These are phyloP conservation scores for Mus spicilegus DNA, from an alignment of 2,113 vertebrate species.

Conservation along the genomic window DNA sequence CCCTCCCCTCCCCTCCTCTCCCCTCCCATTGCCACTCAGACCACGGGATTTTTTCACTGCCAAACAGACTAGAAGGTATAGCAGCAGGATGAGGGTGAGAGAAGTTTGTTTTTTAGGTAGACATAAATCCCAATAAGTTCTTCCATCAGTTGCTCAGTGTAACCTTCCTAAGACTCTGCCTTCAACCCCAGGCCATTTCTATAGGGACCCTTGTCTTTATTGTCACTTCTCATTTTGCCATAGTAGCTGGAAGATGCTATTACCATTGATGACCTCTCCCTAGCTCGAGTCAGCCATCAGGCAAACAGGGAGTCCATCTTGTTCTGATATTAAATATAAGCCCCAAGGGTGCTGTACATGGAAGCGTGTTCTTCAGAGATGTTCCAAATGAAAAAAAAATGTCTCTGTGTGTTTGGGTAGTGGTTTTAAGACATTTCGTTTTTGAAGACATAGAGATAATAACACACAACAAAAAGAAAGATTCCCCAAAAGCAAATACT, in stretches of 20 bases:
- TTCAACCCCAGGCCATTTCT: not conserved
- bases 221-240: conserved; percentile 72
- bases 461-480: conserved; percentile 55
- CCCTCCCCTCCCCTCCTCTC: rapidly evolving
- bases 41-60: not conserved
- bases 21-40: too few species aligned
- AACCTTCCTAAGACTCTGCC: not conserved
- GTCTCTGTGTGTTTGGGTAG: conserved; percentile 58
- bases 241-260: not conserved
- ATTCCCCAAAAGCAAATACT: conserved; percentile 40
- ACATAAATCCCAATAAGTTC: not conserved
- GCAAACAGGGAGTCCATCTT: conserved; percentile 61
- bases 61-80: not conserved
- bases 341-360: conserved; percentile 71
- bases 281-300: conserved; percentile 34
- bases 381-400: conserved; percentile 61
- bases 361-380: conserved; percentile 59
- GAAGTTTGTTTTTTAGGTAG: not conserved
- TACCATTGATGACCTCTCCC: not conserved
- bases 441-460: conserved; percentile 72
- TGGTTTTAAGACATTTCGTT: conserved; percentile 76
- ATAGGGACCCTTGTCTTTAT: conserved; percentile 46
- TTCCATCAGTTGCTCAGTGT: not conserved
- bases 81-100: not conserved
- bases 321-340: conserved; percentile 79